Evolutionary conservation across 2,113 vertebrate species (phyloP).

Genomic region (Oostethus manadensis): DNA sequence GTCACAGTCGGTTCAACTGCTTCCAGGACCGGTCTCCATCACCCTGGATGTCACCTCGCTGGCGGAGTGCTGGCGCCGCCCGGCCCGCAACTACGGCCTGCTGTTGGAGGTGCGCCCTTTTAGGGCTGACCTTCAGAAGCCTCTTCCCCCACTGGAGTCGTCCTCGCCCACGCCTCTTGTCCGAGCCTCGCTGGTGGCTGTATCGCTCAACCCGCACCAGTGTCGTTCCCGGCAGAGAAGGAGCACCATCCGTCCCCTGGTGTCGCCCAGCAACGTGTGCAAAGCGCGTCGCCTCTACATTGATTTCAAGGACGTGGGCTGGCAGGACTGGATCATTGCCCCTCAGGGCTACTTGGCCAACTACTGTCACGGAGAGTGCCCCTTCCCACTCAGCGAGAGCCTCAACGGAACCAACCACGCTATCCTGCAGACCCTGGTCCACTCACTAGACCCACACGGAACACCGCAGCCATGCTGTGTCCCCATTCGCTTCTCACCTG

Average conservation of each 20-base stretch:
- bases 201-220: conserved; percentile 76
- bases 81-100: conserved; percentile 66
- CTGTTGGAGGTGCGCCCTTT: conserved; percentile 66
- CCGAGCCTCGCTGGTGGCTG: conserved; percentile 73
- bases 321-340: conserved; percentile 96
- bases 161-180: conserved; percentile 43
- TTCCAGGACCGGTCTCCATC: conserved; percentile 61
- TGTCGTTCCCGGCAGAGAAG: conserved; percentile 68
- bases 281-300: conserved; percentile 83
- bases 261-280: conserved; percentile 72
- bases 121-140: conserved; percentile 2
- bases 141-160: neutral
- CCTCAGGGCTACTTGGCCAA: conserved; percentile 92
- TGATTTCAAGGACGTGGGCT: conserved; percentile 90
- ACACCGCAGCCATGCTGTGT: conserved; percentile 88
- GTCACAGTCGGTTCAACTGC: conserved; percentile 65
- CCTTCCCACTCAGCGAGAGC: conserved; percentile 79
- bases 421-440: conserved; percentile 87
- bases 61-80: conserved; percentile 55
- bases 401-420: conserved; percentile 91
- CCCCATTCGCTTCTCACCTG: conserved; percentile 83
- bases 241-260: conserved; percentile 42
- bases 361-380: conserved; percentile 88
- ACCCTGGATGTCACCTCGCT: conserved; percentile 74
- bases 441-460: conserved; percentile 75